Evolutionary conservation across 2,888 invertebrate species (phyloP).

Genomic region (Spisula solida): DNA sequence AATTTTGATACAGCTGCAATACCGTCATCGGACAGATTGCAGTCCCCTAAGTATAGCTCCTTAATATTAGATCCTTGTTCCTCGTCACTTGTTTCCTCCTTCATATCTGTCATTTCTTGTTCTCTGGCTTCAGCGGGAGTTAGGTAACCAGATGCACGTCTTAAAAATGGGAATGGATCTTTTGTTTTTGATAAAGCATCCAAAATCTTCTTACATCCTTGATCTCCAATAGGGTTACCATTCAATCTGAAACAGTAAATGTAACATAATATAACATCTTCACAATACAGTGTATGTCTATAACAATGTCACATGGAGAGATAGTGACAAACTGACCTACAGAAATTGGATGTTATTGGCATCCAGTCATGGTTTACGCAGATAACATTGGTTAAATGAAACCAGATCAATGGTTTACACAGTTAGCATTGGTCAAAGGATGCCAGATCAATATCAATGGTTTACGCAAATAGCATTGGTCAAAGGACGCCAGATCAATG

Average conservation of each 20-base stretch:
- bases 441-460: no score
- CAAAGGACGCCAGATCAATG: no score
- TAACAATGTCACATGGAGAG: no score
- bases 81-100: conserved; percentile 30
- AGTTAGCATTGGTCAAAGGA: no score
- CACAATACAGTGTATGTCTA: no score
- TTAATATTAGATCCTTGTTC: conserved; percentile 64
- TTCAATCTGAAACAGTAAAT: conserved; percentile 74
- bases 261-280: no score
- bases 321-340: no score
- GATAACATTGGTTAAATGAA: no score
- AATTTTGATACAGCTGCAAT: conserved; percentile 75
- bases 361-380: no score
- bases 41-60: conserved; percentile 82
- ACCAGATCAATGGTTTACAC: no score
- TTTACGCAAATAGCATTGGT: no score
- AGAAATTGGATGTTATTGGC: no score
- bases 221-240: conserved; percentile 81
- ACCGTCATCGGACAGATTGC: conserved; percentile 77
- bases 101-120: conserved; percentile 45
- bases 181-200: conserved; percentile 72
- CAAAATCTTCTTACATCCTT: conserved; percentile 76
- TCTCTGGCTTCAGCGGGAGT: conserved; percentile 60
- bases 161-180: conserved; percentile 68
- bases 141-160: conserved; percentile 64